Conservation (phyloP, 1,140 invertebrate genomes). For the Bilobella aurantiaca region DNA sequence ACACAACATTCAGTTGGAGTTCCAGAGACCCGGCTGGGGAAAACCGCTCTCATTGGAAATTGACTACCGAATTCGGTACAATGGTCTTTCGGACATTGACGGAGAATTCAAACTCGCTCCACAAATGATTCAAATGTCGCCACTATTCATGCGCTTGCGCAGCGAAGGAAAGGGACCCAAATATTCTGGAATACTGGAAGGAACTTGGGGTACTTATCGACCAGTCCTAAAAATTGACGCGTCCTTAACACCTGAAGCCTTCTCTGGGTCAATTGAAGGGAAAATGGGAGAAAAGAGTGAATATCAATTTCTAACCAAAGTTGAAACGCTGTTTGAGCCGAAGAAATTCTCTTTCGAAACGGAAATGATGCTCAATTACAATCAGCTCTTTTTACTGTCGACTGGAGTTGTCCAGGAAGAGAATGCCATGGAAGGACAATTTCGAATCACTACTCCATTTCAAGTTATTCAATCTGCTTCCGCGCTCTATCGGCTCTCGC, state of each 20-base stretch:
- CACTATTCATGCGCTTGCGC: slow-evolving; percentile 7
- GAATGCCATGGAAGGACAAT: slow-evolving; percentile 23
- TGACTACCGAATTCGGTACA: slow-evolving; percentile 35
- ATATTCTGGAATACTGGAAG: slow-evolving; percentile 31
- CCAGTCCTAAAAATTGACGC: slow-evolving; percentile 29
- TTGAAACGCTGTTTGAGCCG: not conserved
- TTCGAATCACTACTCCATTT: slow-evolving; percentile 35
- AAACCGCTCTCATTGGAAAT: slow-evolving; percentile 29
- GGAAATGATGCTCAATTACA: not conserved
- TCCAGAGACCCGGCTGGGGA: slow-evolving; percentile 30
- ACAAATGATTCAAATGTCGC: slow-evolving; percentile 21
- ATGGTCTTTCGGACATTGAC: slow-evolving; percentile 28
- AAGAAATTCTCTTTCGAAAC: not conserved
- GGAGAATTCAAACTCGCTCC: slow-evolving; percentile 27
- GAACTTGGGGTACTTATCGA: slow-evolving; percentile 21
- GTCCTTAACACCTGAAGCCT: slow-evolving; percentile 9
- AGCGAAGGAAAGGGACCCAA: slow-evolving; percentile 19
- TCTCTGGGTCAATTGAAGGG: slow-evolving; percentile 25
- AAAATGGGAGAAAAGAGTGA: slow-evolving; percentile 12
- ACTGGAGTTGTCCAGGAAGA: not conserved
- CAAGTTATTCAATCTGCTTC: slow-evolving; percentile 31
- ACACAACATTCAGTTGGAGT: slow-evolving; percentile 34
- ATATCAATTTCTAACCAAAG: not conserved
- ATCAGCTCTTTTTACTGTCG: not conserved
- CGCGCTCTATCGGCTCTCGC: slow-evolving; percentile 25